Base-by-base conservation (phyloP, 1,140 invertebrate species). In the Lepidurus arcticus region DNA sequence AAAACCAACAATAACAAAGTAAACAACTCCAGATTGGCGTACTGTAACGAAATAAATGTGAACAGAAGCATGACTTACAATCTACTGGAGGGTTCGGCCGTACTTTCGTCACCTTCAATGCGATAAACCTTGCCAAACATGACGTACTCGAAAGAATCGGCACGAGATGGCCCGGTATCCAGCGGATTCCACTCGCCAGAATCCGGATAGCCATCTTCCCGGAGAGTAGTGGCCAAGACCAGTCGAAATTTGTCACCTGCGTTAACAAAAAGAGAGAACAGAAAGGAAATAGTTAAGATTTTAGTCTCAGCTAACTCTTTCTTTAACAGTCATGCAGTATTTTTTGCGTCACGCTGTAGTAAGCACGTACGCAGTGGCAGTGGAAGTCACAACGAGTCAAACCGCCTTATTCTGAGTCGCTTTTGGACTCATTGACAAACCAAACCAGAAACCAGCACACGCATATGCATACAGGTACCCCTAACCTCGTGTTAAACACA, bases 41-140 rank as follows among this genome's bases (percentile, higher is more conserved):
- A 34, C 34, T 34, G 34, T 21, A n/a, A 24, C 21, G 44, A 43
- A 6, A 34, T 21, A n/a, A 75, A 42, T 21, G 26, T 78, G 78
- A 45, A 76, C 74, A n/a, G 73, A 79, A 80, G 80, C 53, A 79
- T 79, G 83, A 91, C 90, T 92, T 86, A 92, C 88, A 98, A 84
- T 86, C 95, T 87, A 24, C 92, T 93, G 9, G 92, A 91, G 0
- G 93, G 91, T 84, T 98, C 96, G 80, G 91, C 90, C 42, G 90
- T 90, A n/a, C 90, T 91, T 80, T 99, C 97, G 83, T 99, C 97
- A 13, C 96, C 96, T 86, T 99, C 97, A 83, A 99, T 97, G 75
- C 96, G 89, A 85, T 98, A 98, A 75, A 99, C 95, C 86, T 98
- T 98, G n/a, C 98, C 98, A 81, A 94, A 97, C 97, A 99, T 99